phyloP scores from a whole-genome alignment of 2,888 invertebrate species.

The Nemoura dubitans region DNA sequence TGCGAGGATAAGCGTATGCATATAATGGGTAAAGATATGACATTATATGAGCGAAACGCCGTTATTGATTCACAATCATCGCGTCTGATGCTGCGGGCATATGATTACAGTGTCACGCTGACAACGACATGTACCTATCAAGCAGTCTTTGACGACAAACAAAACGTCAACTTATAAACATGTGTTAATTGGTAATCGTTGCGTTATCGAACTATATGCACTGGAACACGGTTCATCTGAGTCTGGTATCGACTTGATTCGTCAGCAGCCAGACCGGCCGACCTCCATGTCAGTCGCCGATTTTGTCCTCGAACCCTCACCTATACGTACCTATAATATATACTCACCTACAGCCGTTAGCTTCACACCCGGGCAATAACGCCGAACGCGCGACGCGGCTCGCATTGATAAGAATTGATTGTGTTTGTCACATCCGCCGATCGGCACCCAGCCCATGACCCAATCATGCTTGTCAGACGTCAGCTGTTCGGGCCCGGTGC shows the following conservation, averaged over 20 bases:
- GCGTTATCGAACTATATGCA: neutral
- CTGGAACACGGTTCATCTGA: neutral
- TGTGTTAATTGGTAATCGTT: neutral
- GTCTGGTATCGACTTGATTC: too few relatives aligned
- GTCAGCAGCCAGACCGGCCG: too few relatives aligned
- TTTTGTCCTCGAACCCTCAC: too few relatives aligned
- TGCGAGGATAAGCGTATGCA: neutral
- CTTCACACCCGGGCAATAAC: neutral
- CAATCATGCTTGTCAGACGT: neutral
- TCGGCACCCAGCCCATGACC: neutral
- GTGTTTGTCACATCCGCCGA: neutral
- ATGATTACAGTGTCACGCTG: neutral
- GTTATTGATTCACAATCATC: neutral
- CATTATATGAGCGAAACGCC: neutral
- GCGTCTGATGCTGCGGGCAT: neutral
- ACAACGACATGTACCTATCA: neutral
- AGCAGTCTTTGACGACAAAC: neutral
- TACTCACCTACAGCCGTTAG: too few relatives aligned
- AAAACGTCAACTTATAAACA: neutral
- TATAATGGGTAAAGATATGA: neutral
- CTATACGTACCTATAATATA: too few relatives aligned
- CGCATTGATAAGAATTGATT: constrained; percentile 7
- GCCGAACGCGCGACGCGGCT: neutral
- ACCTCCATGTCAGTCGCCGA: too few relatives aligned
- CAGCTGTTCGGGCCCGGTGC: neutral